These are phyloP conservation scores for Drosophila niveifrons DNA, from an alignment of 2,888 invertebrate genomes.

Conservation along the genomic window DNA sequence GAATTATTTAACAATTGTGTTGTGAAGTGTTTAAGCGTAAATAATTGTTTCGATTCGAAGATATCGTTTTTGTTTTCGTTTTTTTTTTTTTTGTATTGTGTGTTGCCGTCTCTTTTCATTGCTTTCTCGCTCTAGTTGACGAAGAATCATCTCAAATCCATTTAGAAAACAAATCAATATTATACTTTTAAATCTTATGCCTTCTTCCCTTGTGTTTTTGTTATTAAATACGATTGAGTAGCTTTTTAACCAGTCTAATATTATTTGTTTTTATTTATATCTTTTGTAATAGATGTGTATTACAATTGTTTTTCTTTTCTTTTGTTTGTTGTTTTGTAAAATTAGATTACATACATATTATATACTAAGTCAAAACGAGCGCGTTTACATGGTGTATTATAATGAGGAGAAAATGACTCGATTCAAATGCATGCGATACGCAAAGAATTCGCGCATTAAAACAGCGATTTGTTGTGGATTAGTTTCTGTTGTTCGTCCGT, in stretches of 20 bases:
- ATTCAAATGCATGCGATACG: not conserved
- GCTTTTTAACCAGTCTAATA: slow-evolving; percentile 25
- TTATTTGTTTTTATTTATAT: slow-evolving; percentile 46
- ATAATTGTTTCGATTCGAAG: too few species aligned
- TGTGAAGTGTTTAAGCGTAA: too few species aligned
- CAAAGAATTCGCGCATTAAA: not conserved
- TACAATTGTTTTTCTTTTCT: slow-evolving; percentile 51
- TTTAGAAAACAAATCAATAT: too few species aligned
- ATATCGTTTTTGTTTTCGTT: too few species aligned
- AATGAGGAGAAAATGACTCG: slow-evolving; percentile 22
- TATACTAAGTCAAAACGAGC: slow-evolving; percentile 66
- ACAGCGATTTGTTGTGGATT: not conserved
- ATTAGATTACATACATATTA: slow-evolving; percentile 63
- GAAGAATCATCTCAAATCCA: too few species aligned
- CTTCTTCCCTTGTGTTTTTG: not conserved
- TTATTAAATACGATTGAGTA: not conserved
- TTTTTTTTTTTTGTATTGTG: too few species aligned
- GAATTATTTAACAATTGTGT: slow-evolving; percentile 25
- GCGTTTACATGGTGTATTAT: slow-evolving; percentile 41
- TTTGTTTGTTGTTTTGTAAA: slow-evolving; percentile 54
- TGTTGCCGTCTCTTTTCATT: too few species aligned
- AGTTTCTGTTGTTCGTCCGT: not conserved
- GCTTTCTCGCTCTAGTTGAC: too few species aligned
- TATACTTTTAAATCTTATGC: too few species aligned
- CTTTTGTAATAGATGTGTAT: slow-evolving; percentile 35